A percentile compares a stretch with the other conserved stretches of the same genome.
Conservation (phyloP, 2,113 vertebrate species). For the Phylloscopus trochilus region DNA sequence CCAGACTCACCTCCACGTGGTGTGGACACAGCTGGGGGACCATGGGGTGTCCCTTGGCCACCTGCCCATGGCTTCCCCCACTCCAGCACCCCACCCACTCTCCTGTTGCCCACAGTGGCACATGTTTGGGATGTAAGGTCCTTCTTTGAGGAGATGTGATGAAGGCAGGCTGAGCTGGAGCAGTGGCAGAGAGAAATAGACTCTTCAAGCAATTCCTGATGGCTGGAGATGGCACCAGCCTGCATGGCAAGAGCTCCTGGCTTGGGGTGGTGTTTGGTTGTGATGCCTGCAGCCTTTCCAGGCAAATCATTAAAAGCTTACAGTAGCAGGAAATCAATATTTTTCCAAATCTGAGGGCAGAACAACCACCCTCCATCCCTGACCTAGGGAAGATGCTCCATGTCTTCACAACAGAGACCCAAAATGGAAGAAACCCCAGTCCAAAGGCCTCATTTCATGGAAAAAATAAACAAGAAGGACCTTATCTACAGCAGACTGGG, state of each 20-base stretch:
- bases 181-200: neutral
- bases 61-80: neutral
- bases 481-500: neutral
- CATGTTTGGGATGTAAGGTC: neutral
- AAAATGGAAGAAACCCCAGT: neutral
- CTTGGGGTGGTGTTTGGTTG: neutral
- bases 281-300: neutral
- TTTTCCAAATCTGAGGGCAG: neutral
- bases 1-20: slow-evolving; percentile 52
- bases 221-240: neutral
- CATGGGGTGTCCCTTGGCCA: neutral
- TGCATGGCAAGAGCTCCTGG: neutral
- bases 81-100: neutral
- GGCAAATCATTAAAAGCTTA: neutral
- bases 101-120: neutral
- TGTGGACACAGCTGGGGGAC: neutral
- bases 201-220: neutral
- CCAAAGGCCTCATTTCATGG: neutral
- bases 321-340: neutral
- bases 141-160: neutral
- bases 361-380: neutral
- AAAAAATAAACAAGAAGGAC: neutral
- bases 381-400: neutral
- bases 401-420: neutral
- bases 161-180: neutral